These are phyloP conservation scores for Maccullochella peelii DNA, from an alignment of 2,113 vertebrate species.

Conservation along the genomic window DNA sequence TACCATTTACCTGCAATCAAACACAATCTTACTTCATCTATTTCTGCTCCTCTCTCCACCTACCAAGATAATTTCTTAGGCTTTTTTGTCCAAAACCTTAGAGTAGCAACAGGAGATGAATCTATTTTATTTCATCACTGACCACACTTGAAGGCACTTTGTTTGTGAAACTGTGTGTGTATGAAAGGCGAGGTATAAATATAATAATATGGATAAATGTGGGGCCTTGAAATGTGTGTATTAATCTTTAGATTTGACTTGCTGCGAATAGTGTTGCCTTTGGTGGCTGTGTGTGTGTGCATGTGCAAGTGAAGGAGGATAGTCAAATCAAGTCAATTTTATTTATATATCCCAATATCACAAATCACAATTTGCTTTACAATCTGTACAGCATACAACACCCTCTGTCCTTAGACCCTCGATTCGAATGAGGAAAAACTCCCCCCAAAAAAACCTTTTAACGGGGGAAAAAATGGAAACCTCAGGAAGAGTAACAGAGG, in stretches of 20 bases:
- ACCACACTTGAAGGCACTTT: slow-evolving; percentile 42
- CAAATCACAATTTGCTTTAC: too few species aligned
- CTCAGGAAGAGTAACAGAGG: too few species aligned
- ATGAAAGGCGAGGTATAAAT: slow-evolving; percentile 16
- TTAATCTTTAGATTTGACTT: slow-evolving; percentile 52
- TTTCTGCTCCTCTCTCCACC: slow-evolving; percentile 60
- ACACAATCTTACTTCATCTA: slow-evolving; percentile 71
- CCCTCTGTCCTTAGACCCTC: too few species aligned
- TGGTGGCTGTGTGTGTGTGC: not conserved
- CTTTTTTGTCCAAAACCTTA: slow-evolving; percentile 56
- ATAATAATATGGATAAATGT: not conserved
- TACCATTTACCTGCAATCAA: slow-evolving; percentile 78
- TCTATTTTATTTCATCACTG: slow-evolving; percentile 67
- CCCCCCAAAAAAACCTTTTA: too few species aligned
- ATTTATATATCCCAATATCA: too few species aligned
- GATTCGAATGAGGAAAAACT: too few species aligned
- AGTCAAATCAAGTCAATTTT: too few species aligned
- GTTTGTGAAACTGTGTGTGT: slow-evolving; percentile 10
- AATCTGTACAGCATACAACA: too few species aligned
- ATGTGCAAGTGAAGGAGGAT: slow-evolving; percentile 2
- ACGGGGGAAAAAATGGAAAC: too few species aligned
- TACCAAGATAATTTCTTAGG: slow-evolving; percentile 59
- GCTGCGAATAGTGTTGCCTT: slow-evolving; percentile 25
- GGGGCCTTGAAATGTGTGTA: slow-evolving; percentile 33
- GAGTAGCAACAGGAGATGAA: slow-evolving; percentile 57